Evolutionary conservation across 2,797 vertebrate genomes (phyloP), one percentile per base, ranked within the genome.

Genomic region (Poecilia velifera): DNA sequence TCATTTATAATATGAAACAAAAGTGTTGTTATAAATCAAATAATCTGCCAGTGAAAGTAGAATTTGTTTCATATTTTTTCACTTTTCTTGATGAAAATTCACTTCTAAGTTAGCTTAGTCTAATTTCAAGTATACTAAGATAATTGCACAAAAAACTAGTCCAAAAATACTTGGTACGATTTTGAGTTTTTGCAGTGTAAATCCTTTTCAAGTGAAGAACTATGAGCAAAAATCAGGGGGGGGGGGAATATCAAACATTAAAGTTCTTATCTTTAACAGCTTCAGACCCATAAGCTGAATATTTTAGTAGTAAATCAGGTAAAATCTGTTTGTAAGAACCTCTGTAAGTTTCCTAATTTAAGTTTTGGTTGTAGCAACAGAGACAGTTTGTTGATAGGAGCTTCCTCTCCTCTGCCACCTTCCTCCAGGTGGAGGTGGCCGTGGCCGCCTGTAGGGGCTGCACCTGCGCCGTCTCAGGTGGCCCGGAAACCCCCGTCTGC

Each of bases 381-480:
- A 10, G 13, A 12, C 41, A 28, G 39, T 5, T 28, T 55, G 73
- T 55, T 74, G 36, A 34, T 7, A 28, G 3, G 36, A 81, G 57
- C 8, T 36, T 12, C 66, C 43, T 46, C 31, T 22, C 49, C 34
- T 43, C 16, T 6, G 0, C 25, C 73, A 43, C 76, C 71, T 71
- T 57, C 76, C 62, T 47, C 46, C 90, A 92, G 91, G 89, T 92
- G 82, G 82, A 91, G 79, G 75, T 77, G 79, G 74, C 88, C 73
- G 28, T 47, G 0, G 59, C 25, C 3, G 86, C 90, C 89, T 90
- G 89, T 91, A 92, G 91, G 91, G 90, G 90, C 74, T 90, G 86
- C 88, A 84, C 77, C 88, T 89, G 88, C 47, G 53, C 80, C 84
- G 49, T 91, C 91, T 94, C 94, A 95, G 94, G 93, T 95, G 87